Percentiles rank a stretch among this genome's conserved stretches.
Evolutionary conservation across 23 tunicate species (phyloP).

Genomic region (Halocynthia roretzi): DNA sequence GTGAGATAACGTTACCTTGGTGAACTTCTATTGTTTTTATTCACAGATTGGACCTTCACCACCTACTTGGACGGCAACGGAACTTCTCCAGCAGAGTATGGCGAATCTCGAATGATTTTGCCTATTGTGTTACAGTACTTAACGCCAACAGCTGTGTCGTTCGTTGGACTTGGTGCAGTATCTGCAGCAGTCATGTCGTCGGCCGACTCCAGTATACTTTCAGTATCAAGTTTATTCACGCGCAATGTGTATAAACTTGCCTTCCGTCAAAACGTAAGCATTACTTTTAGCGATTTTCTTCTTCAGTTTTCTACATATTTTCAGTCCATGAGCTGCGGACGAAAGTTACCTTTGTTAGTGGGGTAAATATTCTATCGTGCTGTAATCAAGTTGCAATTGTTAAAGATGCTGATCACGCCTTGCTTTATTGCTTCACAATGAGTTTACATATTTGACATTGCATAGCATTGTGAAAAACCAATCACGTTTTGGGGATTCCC

Average conservation of each 20-base stretch:
- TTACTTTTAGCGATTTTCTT: background rate
- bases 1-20: too few relatives aligned
- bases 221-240: constrained; percentile 84
- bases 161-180: constrained; percentile 83
- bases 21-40: too few relatives aligned
- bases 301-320: too few relatives aligned
- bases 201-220: constrained; percentile 80
- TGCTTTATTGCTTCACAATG: too few relatives aligned
- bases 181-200: constrained; percentile 99
- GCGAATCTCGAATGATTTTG: constrained; percentile 44
- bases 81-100: constrained; percentile 22
- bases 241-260: constrained; percentile 56
- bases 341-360: background rate
- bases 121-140: constrained; percentile 83
- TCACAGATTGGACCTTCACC: constrained; percentile 60
- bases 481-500: too few relatives aligned
- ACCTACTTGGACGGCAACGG: constrained; percentile 24
- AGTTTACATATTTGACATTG: too few relatives aligned
- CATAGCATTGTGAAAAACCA: too few relatives aligned
- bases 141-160: constrained; percentile 66
- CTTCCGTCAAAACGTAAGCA: constrained; percentile 54
- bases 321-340: background rate
- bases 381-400: background rate
- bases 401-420: background rate
- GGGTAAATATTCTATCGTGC: background rate